Evolutionary conservation across 2,797 vertebrate genomes (phyloP).

Genomic region (Danio aesculapii): DNA sequence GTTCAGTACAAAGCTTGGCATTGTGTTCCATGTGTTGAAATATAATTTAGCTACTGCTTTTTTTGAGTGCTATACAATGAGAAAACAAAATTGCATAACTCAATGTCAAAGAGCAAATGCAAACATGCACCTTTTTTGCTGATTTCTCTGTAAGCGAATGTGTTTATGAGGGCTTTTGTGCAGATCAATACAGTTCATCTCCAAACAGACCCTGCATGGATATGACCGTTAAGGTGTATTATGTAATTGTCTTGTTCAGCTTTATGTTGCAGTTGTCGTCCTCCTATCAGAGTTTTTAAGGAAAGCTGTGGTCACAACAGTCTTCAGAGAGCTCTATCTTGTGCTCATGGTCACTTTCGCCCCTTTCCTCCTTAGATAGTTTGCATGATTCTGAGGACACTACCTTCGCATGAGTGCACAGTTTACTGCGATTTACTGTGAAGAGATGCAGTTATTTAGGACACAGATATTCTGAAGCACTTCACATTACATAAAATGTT

Average conservation of each 20-base stretch:
- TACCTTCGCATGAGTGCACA: not conserved
- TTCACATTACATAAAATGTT: not conserved
- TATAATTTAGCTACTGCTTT: too few species aligned
- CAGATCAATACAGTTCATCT: not conserved
- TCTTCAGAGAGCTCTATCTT: not conserved
- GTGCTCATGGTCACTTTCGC: conserved; percentile 23
- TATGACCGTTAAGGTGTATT: not conserved
- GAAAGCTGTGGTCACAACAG: not conserved
- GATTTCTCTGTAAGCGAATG: not conserved
- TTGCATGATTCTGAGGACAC: conserved; percentile 44
- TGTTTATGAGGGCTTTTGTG: not conserved
- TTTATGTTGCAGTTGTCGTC: not conserved
- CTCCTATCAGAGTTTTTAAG: conserved; percentile 10
- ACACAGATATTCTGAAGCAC: not conserved
- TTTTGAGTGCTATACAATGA: too few species aligned
- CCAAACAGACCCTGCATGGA: not conserved
- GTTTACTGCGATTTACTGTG: conserved; percentile 53
- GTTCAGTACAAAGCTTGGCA: not conserved
- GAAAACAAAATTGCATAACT: not conserved
- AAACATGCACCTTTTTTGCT: not conserved
- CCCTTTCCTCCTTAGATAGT: conserved; percentile 76
- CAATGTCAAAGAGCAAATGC: not conserved
- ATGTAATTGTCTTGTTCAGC: too few species aligned
- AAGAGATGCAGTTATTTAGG: conserved; percentile 11
- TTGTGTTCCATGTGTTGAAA: not conserved